Evolutionary conservation across 2,797 vertebrate genomes (phyloP).

Genomic region (Spea hammondii): DNA sequence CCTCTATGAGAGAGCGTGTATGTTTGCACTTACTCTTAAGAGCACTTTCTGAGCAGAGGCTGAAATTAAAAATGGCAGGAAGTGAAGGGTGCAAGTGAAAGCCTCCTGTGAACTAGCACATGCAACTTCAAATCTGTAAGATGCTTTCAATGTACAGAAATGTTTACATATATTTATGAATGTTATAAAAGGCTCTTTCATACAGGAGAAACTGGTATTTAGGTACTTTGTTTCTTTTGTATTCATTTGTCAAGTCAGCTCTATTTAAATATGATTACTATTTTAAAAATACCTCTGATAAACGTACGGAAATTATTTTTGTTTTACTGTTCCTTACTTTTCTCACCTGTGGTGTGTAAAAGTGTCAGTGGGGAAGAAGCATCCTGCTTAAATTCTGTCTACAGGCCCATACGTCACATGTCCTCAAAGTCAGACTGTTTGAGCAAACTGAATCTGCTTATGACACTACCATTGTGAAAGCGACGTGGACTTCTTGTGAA

Average conservation of each 20-base stretch:
- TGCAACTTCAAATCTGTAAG: neutral
- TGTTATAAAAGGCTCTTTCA: neutral
- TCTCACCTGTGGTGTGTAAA: constrained; percentile 1
- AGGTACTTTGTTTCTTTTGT: neutral
- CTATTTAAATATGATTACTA: neutral
- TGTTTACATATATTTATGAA: constrained; percentile 6
- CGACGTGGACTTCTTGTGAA: neutral
- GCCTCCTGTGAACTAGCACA: neutral
- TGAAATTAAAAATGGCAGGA: neutral
- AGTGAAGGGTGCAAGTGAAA: neutral
- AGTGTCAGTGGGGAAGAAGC: constrained; percentile 14
- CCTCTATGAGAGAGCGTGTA: neutral
- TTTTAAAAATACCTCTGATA: neutral
- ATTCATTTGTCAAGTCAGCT: neutral
- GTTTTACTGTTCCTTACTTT: neutral
- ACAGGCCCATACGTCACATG: neutral
- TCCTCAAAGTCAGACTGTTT: neutral
- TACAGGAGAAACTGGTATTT: neutral
- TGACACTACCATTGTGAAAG: neutral
- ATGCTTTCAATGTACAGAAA: neutral
- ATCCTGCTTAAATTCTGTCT: constrained; percentile 20
- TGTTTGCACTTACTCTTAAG: neutral
- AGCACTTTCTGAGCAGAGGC: neutral
- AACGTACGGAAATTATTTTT: neutral
- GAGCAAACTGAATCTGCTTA: constrained; percentile 2